phyloP scores from a whole-genome alignment of 2,113 vertebrate species.

The Dipodomys merriami region DNA sequence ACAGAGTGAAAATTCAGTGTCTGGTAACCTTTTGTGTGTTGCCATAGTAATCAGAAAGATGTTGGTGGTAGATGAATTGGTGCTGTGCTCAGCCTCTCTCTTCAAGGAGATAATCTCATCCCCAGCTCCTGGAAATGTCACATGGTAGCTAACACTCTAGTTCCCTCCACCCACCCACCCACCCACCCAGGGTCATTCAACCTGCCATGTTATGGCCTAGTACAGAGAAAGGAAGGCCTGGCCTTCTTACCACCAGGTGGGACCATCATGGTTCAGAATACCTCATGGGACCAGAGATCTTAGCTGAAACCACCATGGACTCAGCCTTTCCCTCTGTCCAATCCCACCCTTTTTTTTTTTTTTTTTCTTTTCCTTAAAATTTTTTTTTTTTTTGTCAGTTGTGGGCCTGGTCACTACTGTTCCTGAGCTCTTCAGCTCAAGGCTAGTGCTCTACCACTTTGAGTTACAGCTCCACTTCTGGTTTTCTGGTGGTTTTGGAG shows the following conservation, averaged over 20 bases:
- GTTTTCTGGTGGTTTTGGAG: too few species aligned
- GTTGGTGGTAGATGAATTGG: not conserved
- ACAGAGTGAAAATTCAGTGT: not conserved
- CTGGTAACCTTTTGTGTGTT: not conserved
- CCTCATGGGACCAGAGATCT: not conserved
- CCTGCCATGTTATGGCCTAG: not conserved
- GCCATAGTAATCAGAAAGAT: not conserved
- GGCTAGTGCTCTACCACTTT: too few species aligned
- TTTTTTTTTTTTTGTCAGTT: too few species aligned
- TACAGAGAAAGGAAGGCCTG: not conserved
- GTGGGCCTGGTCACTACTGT: too few species aligned
- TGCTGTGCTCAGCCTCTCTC: not conserved
- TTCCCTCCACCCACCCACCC: not conserved
- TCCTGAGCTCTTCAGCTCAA: too few species aligned
- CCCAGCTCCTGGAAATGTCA: not conserved
- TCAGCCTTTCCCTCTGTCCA: not conserved
- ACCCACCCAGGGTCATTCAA: not conserved
- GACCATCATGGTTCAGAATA: not conserved
- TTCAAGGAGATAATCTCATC: not conserved
- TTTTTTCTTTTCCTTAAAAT: not conserved
- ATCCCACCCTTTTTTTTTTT: not conserved
- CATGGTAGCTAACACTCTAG: not conserved
- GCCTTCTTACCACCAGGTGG: not conserved
- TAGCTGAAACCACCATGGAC: not conserved
- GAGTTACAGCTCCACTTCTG: too few species aligned